Conservation (phyloP, 30 jellyfish, hydroid and myxozoan species). For the Chrysaora quinquecirrha region DNA sequence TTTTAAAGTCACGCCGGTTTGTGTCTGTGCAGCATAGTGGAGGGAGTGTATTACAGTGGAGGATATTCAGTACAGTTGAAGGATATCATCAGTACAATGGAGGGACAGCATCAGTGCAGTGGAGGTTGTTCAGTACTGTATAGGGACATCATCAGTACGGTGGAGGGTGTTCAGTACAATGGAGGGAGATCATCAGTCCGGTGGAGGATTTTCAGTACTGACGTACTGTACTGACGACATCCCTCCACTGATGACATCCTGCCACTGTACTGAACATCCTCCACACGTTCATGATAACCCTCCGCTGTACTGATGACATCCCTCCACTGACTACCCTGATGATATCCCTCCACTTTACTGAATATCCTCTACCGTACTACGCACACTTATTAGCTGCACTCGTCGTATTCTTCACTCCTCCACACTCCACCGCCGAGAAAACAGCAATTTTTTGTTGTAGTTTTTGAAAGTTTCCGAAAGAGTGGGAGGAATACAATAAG, state of each 20-base stretch:
- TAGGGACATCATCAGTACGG: neutral
- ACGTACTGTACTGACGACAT: neutral
- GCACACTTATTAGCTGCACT: too few species aligned
- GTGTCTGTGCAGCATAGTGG: too few species aligned
- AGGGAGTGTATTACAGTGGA: neutral
- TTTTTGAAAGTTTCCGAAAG: too few species aligned
- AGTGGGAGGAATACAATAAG: too few species aligned
- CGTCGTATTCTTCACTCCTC: too few species aligned
- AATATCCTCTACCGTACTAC: neutral
- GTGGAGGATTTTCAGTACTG: neutral
- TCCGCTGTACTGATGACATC: too few species aligned
- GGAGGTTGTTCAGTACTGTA: neutral
- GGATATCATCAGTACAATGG: neutral
- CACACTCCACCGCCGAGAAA: too few species aligned
- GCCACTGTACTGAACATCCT: constrained; percentile 2
- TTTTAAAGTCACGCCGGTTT: neutral
- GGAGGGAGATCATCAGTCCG: neutral
- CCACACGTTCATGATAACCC: too few species aligned
- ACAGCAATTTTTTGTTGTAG: too few species aligned
- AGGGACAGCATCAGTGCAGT: neutral
- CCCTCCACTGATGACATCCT: neutral
- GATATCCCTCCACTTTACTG: too few species aligned
- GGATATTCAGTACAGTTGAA: neutral
- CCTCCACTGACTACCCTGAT: neutral
- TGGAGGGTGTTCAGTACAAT: neutral